Percentiles rank a stretch among this genome's conserved stretches.
Evolutionary conservation across 2,888 invertebrate species (phyloP).

Genomic region (Heliothis peltigera): DNA sequence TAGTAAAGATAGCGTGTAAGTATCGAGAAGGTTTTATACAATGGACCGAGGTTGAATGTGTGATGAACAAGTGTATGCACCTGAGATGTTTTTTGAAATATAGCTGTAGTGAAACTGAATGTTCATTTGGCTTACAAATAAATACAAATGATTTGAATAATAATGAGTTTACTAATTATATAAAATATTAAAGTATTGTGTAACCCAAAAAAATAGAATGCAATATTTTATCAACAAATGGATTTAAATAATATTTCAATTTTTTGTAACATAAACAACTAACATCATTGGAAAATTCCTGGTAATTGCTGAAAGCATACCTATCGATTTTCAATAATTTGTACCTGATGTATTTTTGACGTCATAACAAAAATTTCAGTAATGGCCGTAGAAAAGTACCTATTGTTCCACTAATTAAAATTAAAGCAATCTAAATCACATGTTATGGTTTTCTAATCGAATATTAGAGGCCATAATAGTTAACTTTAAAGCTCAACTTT

Average conservation of each 20-base stretch:
- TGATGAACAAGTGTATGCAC: constrained; percentile 50
- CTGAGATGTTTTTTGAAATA: constrained; percentile 16
- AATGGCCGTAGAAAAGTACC: background rate
- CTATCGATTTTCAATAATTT: background rate
- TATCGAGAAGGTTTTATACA: constrained; percentile 48
- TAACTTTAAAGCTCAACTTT: constrained; percentile 56
- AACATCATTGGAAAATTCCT: background rate
- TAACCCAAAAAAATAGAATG: too few species aligned
- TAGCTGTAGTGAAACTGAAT: background rate
- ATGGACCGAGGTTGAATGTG: constrained; percentile 29
- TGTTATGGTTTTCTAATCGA: constrained; percentile 50
- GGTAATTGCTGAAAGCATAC: background rate
- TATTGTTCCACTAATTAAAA: constrained; percentile 19
- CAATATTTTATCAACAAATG: too few species aligned
- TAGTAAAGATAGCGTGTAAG: constrained; percentile 59
- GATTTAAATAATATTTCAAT: background rate
- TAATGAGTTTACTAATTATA: background rate
- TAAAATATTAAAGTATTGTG: too few species aligned
- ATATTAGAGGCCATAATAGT: constrained; percentile 62
- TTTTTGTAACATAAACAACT: background rate
- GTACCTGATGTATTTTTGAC: background rate
- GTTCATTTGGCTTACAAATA: too few species aligned
- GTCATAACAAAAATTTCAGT: background rate
- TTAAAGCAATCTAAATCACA: constrained; percentile 24
- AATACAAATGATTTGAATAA: too few species aligned